Evolutionary conservation across 2,797 vertebrate species (phyloP).

Genomic region (Clamator glandarius): DNA sequence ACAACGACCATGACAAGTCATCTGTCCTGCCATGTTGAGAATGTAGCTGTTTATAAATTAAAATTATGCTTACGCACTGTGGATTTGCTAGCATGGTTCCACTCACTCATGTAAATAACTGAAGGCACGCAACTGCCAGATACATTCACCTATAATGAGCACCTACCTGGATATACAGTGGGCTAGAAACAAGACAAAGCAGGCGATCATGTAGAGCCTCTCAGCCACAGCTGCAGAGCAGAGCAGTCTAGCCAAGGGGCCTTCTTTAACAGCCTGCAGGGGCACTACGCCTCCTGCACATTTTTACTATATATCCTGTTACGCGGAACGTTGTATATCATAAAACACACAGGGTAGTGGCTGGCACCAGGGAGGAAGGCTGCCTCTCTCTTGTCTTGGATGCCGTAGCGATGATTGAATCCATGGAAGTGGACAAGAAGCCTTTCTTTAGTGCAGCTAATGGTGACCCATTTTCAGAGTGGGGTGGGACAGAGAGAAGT

Average conservation of each 20-base stretch:
- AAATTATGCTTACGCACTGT: background rate
- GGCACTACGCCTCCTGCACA: background rate
- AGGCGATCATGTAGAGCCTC: background rate
- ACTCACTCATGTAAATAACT: background rate
- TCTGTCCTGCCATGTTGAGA: background rate
- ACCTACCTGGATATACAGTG: background rate
- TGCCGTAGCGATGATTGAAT: background rate
- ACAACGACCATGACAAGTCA: background rate
- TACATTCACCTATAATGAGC: background rate
- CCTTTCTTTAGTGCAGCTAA: background rate
- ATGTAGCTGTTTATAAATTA: background rate
- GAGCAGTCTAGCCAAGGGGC: background rate
- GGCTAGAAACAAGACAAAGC: background rate
- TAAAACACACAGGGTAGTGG: background rate
- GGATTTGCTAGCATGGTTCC: background rate
- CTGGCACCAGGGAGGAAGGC: background rate
- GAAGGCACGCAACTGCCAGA: background rate
- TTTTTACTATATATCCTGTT: background rate
- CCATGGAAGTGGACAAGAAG: rapidly evolving
- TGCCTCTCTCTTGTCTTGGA: background rate
- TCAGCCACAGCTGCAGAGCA: rapidly evolving
- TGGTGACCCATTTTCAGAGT: background rate
- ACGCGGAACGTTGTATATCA: background rate
- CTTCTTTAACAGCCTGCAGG: background rate
- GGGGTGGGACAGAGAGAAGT: background rate